These are phyloP conservation scores for Pteruthius melanotis DNA, from an alignment of 2,113 vertebrate genomes.

Conservation along the genomic window DNA sequence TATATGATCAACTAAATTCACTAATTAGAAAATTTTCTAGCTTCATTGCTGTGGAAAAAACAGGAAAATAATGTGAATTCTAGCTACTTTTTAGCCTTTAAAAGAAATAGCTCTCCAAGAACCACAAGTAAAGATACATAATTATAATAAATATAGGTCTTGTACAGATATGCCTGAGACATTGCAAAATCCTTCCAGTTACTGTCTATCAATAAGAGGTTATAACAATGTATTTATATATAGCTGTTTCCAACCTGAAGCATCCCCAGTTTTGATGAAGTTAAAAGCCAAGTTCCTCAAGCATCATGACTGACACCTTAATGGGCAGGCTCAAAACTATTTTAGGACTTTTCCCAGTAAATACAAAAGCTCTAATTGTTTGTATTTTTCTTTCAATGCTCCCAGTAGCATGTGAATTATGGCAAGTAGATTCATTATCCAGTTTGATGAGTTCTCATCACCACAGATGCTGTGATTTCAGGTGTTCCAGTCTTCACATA, in stretches of 20 bases:
- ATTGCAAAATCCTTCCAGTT: background rate
- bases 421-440: background rate
- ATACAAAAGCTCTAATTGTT: background rate
- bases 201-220: background rate
- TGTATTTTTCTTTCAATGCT: background rate
- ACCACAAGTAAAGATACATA: background rate
- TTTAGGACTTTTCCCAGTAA: background rate
- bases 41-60: background rate
- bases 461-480: constrained; percentile 8
- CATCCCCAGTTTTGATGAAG: background rate
- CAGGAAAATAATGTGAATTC: background rate
- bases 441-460: background rate
- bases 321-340: background rate
- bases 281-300: background rate
- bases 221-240: background rate
- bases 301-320: background rate
- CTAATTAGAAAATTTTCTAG: background rate
- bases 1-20: background rate
- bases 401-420: background rate
- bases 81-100: background rate
- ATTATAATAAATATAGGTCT: background rate
- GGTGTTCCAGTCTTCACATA: background rate
- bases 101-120: background rate
- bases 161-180: background rate
- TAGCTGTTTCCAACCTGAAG: background rate